phyloP scores from a whole-genome alignment of 2,113 vertebrate species.

The Gobius niger region DNA sequence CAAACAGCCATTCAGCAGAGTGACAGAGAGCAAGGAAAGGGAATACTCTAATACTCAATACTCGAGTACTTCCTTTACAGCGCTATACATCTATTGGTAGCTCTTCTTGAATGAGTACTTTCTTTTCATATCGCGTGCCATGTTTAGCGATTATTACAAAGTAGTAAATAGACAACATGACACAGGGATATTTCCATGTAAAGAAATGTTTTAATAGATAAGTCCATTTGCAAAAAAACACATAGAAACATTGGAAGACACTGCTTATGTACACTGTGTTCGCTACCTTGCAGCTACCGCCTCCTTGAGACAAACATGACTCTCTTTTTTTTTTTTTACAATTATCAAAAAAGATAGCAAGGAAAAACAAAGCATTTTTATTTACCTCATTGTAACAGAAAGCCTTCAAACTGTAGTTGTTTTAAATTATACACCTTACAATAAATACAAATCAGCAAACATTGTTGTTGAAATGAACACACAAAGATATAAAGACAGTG shows the following conservation, averaged over 20 bases:
- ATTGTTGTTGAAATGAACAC: constrained; percentile 66
- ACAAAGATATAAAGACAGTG: constrained; percentile 59
- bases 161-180: constrained; percentile 23
- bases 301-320: constrained; percentile 58
- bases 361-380: constrained; percentile 44
- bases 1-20: constrained; percentile 15
- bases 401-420: constrained; percentile 60
- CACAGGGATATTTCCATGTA: constrained; percentile 40
- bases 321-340: constrained; percentile 29
- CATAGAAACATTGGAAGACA: constrained; percentile 72
- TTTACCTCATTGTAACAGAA: constrained; percentile 61
- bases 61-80: neutral
- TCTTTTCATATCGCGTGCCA: too few species aligned
- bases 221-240: constrained; percentile 74
- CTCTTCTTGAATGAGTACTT: too few species aligned
- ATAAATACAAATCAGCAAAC: constrained; percentile 78
- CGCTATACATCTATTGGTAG: neutral
- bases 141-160: neutral
- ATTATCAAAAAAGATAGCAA: constrained; percentile 61
- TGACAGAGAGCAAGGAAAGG: neutral
- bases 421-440: constrained; percentile 75
- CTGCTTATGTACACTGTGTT: constrained; percentile 66
- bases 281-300: constrained; percentile 71
- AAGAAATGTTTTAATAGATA: constrained; percentile 73
- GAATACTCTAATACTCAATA: too few species aligned